Evolutionary conservation across 2,888 invertebrate genomes (phyloP), one percentile per base, ranked within the genome.

Genomic region (Trichopoda pennipes): DNA sequence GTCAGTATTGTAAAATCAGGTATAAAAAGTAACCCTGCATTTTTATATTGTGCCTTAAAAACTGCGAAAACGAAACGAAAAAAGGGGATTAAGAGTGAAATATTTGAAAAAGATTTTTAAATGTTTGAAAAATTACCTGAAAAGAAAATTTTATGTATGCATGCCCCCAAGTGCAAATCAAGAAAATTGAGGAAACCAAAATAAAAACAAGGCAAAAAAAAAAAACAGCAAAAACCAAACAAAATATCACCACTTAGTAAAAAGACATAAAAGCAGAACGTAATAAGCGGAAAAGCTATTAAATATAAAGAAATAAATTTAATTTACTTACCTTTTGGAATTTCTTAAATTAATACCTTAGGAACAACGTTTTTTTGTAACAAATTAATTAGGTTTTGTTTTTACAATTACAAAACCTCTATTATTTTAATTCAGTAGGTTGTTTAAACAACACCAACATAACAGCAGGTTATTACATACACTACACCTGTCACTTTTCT

Each of bases 401-500:
- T 38, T 12, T 7, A 38, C 12, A 44, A 44, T 16, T n/a, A 44
- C n/a, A 44, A 44, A n/a, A 14, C 55, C 19, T 21, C 21, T 21
- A 58, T 58, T 70, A 28, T 28, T 55, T 55, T 8, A 23, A n/a
- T 55, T 55, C 28, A 55, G 21, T 16, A 53, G 21, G 14, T 53
- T n/a, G 38, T 38, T 38, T 12, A 38, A 35, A 35, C 35, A 44
- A 4, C 9, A 44, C n/a, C 44, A 51, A 38, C 10, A 38, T 12
- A 44, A 7, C 12, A 44, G 2, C 44, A 51, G 21, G 21, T 51
- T 21, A 19, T 32, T 58, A 38, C 64, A 56, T 35, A 10, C 21
- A 47, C 35, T n/a, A 17, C 64, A 49, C 56, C 64, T 47, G 35
- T 53, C 53, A 44, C 64, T 51, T 28, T 61, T n/a, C n/a, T n/a